These are phyloP conservation scores for Paedocypris micromegethes DNA, from an alignment of 2,797 vertebrate genomes.

Conservation along the genomic window DNA sequence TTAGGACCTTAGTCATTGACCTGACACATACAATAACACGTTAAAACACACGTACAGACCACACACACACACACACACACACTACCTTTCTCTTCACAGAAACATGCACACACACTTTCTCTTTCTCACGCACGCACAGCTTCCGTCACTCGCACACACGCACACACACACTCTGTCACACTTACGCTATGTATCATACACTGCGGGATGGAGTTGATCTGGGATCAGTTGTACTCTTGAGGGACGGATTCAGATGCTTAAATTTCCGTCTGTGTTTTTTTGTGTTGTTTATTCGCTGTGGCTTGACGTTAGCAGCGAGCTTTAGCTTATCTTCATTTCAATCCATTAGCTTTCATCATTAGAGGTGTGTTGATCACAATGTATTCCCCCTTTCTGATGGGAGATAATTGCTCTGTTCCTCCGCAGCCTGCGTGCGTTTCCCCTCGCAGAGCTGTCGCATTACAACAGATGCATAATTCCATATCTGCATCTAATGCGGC, in stretches of 20 bases:
- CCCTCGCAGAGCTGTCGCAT: constrained; percentile 7
- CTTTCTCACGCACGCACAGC: no score
- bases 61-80: no score
- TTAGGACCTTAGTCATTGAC: no score
- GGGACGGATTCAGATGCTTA: constrained; percentile 23
- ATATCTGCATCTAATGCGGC: constrained; percentile 27
- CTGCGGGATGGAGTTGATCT: constrained; percentile 21
- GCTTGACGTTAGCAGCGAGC: constrained; percentile 13
- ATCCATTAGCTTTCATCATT: constrained; percentile 25
- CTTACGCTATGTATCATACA: neutral
- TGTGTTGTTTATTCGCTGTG: constrained; percentile 23
- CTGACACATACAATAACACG: no score
- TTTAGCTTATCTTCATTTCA: constrained; percentile 19
- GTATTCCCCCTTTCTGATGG: constrained; percentile 25
- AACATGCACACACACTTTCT: no score
- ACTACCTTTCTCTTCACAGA: no score
- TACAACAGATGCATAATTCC: constrained; percentile 22
- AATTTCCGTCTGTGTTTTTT: constrained; percentile 24
- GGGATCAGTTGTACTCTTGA: constrained; percentile 14
- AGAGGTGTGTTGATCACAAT: constrained; percentile 23
- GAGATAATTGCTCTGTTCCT: constrained; percentile 27
- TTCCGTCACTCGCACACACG: no score
- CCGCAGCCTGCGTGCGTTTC: constrained; percentile 1
- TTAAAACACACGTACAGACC: no score
- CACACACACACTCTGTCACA: no score